Conservation (phyloP, 2,113 vertebrate genomes). For the Cyprinodon brontotheroides region DNA sequence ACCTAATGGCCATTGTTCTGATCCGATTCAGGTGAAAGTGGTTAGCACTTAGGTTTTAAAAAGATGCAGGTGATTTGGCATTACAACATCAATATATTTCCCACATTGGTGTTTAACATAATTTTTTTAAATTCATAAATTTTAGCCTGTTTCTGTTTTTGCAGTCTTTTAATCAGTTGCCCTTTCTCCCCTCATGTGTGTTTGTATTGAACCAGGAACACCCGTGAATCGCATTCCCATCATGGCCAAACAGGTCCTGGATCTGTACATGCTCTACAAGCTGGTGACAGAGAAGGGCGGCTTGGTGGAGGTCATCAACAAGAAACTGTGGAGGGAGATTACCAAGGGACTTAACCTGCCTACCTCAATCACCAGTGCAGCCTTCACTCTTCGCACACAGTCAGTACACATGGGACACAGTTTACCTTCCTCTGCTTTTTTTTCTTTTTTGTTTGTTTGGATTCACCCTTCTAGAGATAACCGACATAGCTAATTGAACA, state of each 20-base stretch:
- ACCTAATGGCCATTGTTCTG: background rate
- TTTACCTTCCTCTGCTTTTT: background rate
- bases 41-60: no score
- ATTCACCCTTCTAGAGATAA: background rate
- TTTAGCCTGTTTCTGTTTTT: background rate
- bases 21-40: background rate
- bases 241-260: conserved; percentile 98
- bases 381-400: conserved; percentile 98
- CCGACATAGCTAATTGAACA: background rate
- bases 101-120: no score
- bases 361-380: conserved; percentile 98
- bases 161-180: conserved; percentile 5
- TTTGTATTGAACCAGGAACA: conserved; percentile 81
- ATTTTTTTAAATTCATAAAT: background rate
- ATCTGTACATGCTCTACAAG: conserved; percentile 95
- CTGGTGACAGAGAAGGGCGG: conserved; percentile 98
- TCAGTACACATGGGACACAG: conserved; percentile 73
- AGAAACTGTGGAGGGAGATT: conserved; percentile 98
- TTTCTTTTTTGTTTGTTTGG: background rate
- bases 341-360: conserved; percentile 97
- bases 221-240: conserved; percentile 98
- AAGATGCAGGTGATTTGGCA: no score
- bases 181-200: background rate
- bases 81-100: no score
- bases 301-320: conserved; percentile 98